Evolutionary conservation across 2,888 invertebrate genomes (phyloP), one percentile per base, ranked within the genome.

Genomic region (Ceriagrion tenellum): DNA sequence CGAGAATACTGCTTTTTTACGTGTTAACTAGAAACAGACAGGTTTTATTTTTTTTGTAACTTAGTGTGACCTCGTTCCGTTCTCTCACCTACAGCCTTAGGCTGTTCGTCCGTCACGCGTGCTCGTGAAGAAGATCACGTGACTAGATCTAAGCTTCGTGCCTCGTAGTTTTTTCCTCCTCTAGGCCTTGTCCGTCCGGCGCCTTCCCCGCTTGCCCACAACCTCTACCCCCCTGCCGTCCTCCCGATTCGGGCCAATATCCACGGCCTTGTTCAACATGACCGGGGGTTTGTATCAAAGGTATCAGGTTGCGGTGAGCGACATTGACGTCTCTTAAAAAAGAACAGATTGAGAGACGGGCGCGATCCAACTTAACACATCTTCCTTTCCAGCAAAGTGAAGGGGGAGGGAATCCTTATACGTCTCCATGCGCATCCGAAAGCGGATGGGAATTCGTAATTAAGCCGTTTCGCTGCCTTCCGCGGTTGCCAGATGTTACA

Each of bases 231-330:
- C 35, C 35, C 81, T 8, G 13, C 90, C n/a, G 30, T 35, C 23
- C 16, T 47, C 47, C 59, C 30, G 56, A 55, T 91, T 59, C 40
- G 35, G 93, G 93, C 93, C 93, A 93, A 93, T 93, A 93, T 93
- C 93, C 93, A 69, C 23, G 91, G 91, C 63, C 40, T 59, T 93
- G 93, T 93, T 93, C 93, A 74, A 93, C 93, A 93, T 69, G 93
- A 69, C 35, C 47, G 69, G 47, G 93, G 93, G 93, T 93, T 93
- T 93, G 93, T 93, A 93, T 93, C 93, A 93, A 93, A 93, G 69
- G 93, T 93, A 93, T 93, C 93, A 93, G 93, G 93, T 93, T 93
- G 93, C 93, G 93, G 93, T 93, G 93, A 69, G 93, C 63, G 93
- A 26, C 47, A 93, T 47, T 69, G 93, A 93, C 93, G 93, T 93